Evolutionary conservation across 2,113 vertebrate genomes (phyloP).

Genomic region (Larimichthys crocea): DNA sequence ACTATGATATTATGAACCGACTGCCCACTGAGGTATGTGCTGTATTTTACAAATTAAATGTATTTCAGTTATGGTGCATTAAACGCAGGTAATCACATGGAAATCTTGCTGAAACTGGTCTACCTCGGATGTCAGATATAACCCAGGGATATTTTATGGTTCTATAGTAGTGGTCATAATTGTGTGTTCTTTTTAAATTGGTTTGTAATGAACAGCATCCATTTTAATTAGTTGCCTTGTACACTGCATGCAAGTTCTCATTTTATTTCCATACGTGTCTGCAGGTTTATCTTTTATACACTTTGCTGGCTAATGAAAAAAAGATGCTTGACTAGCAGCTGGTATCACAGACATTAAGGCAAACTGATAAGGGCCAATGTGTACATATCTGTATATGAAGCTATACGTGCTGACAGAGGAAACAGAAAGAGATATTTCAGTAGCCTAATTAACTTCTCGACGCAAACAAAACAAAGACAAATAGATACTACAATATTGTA

Average conservation of each 20-base stretch:
- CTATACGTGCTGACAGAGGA: not conserved
- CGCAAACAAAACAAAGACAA: conserved; percentile 6
- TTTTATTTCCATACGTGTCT: conserved; percentile 18
- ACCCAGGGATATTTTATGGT: conserved; percentile 43
- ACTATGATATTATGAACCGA: not conserved
- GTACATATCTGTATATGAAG: not conserved
- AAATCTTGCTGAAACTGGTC: not conserved
- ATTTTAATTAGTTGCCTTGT: conserved; percentile 44
- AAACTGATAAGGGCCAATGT: conserved; percentile 1
- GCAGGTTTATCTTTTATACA: conserved; percentile 32
- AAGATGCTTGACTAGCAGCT: conserved; percentile 2
- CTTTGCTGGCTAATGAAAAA: conserved; percentile 43
- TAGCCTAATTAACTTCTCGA: conserved; percentile 31
- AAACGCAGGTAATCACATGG: conserved; percentile 17
- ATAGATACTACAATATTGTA: not conserved
- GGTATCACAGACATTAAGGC: not conserved
- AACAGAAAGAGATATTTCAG: not conserved
- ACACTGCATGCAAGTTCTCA: not conserved
- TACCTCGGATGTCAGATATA: conserved; percentile 29
- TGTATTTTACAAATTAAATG: not conserved
- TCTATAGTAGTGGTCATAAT: conserved; percentile 44
- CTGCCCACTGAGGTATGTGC: not conserved
- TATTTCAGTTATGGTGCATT: not conserved
- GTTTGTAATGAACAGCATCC: conserved; percentile 56
- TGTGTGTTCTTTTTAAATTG: conserved; percentile 57